Base-by-base conservation (phyloP, 2,797 vertebrate species). In the Chiloscyllium punctatum region DNA sequence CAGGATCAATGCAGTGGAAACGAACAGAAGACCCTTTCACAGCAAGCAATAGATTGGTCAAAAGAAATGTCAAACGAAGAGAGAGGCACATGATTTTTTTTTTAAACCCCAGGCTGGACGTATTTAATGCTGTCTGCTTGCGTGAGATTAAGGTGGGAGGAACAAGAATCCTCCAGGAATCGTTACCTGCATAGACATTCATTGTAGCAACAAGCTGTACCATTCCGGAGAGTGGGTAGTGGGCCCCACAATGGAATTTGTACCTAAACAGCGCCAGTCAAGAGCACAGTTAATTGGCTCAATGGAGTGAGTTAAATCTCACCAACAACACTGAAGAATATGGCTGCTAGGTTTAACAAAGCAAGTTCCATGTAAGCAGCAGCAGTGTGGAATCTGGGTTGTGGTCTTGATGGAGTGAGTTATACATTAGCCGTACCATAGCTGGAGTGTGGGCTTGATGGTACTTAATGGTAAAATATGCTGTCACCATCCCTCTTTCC, bases 1-100 rank as follows among this genome's bases (percentile, higher is more conserved):
- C 95, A 96, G 96, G 25, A 96, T 96, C 95, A 96, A 96, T 94
- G 90, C n/a, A 94, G 53, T 3, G 57, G 18, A 42, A 21, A 69
- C 11, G 90, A 94, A 94, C 90, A 94, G 90, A 69, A 37, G n/a
- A 66, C 66, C 66, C 90, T 94, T 94, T 94, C 90, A 94, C 90
- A 42, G 57, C 68, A 69, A 69, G 90, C 90, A 69, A 27, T 72
- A 96, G 94, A 96, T 96, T 96, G 96, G 96, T 96, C 97, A 97
- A 96, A 97, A 62, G 57, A 96, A 96, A 79, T 96, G 53, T 82
- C 53, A 8, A 51, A 96, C 1, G 96, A 95, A 96, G 95, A 82
- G 74, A 96, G 97, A 97, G 96, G 96, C 48, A 96, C 71, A 42
- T 71, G 94, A 30, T 95, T 27, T 8, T 51, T 48, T 48, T 8